Evolutionary conservation across 2,888 invertebrate genomes (phyloP), one percentile per base, ranked within the genome.

Genomic region (Watsonalla binaria): DNA sequence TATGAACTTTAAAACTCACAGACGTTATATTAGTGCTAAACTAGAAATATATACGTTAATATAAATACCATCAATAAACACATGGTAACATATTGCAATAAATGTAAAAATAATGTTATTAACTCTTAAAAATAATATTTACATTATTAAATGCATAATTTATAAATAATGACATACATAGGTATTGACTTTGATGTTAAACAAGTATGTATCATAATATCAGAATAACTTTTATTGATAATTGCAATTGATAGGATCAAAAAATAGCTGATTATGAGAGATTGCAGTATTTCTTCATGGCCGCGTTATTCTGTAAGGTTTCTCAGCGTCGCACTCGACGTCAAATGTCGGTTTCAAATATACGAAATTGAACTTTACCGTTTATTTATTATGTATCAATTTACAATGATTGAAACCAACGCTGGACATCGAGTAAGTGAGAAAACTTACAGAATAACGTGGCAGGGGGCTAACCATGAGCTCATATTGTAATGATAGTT

Each of bases 111-210:
- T 56, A 65, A 60, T 60, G 65, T 58, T 63, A 65, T 46, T 61
- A 37, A 37, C 11, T 45, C 52, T 55, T 64, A 65, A 65, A 58
- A 24, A 64, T 55, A 63, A 59, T 74, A 71, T 76, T 65, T 70
- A 74, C 65, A 69, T 64, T 70, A 72, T 62, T 77, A 75, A 76
- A 76, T 74, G 73, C 73, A 24, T 24, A 65, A 37, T 62, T 54
- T 51, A 54, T 50, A 54, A 57, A 59, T 24, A 56, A 52, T 39
- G 11, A 11, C 34, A 11, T 24, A 24, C 24, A 24, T 24, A n/a
- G n/a, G n/a, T n/a, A 24, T 24, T 37, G 7, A 37, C 8, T 37
- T 37, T 6, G 37, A 37, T 37, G 8, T 4, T 1, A 42, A 11
- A 42, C 9, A 42, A 42, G 42, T 11, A 42, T 42, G 42, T 11